Conservation (phyloP, 2,888 invertebrate species). For the Pecten maximus region DNA sequence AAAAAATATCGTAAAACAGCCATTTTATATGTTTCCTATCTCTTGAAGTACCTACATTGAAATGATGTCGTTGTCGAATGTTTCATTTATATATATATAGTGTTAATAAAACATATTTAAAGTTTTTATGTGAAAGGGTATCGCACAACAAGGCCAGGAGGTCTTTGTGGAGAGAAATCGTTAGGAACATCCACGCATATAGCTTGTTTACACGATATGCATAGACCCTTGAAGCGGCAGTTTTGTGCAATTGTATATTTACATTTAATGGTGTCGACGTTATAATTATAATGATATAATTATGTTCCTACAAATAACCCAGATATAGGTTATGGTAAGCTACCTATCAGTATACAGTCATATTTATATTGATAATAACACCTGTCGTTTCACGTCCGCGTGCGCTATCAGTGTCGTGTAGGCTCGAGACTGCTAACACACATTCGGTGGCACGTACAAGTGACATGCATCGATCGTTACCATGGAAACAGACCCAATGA, state of each 20-base stretch:
- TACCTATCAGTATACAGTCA: not conserved
- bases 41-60: too few species aligned
- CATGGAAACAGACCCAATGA: not conserved
- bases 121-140: not conserved
- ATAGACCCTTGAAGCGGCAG: not conserved
- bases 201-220: not conserved
- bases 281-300: not conserved
- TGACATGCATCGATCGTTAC: conserved; percentile 14
- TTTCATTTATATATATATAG: too few species aligned
- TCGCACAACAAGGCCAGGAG: not conserved
- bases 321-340: not conserved
- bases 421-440: not conserved
- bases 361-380: not conserved
- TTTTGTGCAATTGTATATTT: not conserved
- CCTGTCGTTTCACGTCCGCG: not conserved
- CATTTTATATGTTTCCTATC: too few species aligned
- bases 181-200: not conserved
- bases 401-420: not conserved
- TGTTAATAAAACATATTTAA: too few species aligned
- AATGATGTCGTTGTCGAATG: too few species aligned
- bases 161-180: not conserved
- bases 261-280: not conserved
- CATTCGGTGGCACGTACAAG: not conserved
- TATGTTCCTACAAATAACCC: not conserved
- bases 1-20: not conserved